Base-by-base conservation (phyloP, 2,113 vertebrate genomes). In the Cyprinodon tularosa region DNA sequence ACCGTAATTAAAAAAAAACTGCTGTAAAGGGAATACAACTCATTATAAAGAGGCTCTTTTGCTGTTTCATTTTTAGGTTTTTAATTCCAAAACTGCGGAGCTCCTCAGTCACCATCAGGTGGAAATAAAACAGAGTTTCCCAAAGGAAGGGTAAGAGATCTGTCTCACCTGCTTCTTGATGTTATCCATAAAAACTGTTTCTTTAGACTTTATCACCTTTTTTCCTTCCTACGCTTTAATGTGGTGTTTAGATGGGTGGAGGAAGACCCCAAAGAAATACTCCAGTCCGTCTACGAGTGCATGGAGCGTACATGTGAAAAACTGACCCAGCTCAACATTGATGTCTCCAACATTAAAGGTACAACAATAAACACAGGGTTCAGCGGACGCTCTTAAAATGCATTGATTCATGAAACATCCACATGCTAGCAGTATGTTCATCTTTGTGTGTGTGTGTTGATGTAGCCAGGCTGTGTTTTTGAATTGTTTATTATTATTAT, bases 101-200 rank as follows among this genome's bases (percentile, higher is more conserved):
- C 95, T 99, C 13, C 94, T 99, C 80, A 98, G 97, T 89, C 97
- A 99, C 74, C 98, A 99, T 82, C 97, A 98, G 94, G 96, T 99
- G 74, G 98, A 99, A 90, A 95, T 99, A 84, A 94, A 96, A 73
- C 98, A 99, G 93, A 95, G 96, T 84, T 98, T 99, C 83, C 98
- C 98, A 59, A 98, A 90, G 92, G 98, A 98, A 94, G 98, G 98
- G 98, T 99, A 89, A 77, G 96, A 36, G 22, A 9, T 3, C 1
- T 1, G 6, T 37, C 15, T 3, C 40, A 2, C 12, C 62, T 42
- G 61, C 14, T 39, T 6, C 8, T 17, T 42, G 7, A 40, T 22
- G 42, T 48, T 15, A 17, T 5, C 13, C 36, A 4, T 13, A 20
- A 4, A 15, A 15, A 12, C 3, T 8, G n/a, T 40, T 13, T 1